Evolutionary conservation across 2,888 invertebrate genomes (phyloP).

Genomic region (Pseudococcus viburni): DNA sequence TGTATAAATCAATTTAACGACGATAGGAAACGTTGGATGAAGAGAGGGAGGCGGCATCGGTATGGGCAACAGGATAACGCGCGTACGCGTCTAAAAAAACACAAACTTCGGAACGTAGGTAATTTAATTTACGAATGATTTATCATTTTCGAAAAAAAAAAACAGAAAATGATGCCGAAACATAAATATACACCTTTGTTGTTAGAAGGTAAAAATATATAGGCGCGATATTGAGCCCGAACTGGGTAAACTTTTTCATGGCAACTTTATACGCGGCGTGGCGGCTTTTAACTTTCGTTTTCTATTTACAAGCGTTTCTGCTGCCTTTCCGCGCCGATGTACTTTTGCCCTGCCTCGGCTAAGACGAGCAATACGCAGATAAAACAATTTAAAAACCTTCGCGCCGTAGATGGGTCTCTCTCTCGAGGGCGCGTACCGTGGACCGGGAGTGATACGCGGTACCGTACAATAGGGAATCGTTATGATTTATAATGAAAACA

Average conservation of each 20-base stretch:
- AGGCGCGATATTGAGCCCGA: slow-evolving; percentile 1
- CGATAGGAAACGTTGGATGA: background rate
- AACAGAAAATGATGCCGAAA: slow-evolving; percentile 28
- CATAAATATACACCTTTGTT: slow-evolving; percentile 26
- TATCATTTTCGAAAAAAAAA: slow-evolving; percentile 30
- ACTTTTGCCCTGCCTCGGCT: too few species aligned
- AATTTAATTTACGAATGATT: slow-evolving; percentile 40
- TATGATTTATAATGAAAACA: slow-evolving; percentile 37
- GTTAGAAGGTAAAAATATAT: slow-evolving; percentile 8
- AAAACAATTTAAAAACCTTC: slow-evolving; percentile 40
- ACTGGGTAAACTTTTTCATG: slow-evolving; percentile 8
- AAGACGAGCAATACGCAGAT: background rate
- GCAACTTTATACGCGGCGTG: too few species aligned
- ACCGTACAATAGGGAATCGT: slow-evolving; percentile 18
- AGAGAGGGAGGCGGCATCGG: background rate
- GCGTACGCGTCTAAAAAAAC: background rate
- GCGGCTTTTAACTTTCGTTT: slow-evolving; percentile 1
- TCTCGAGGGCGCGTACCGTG: background rate
- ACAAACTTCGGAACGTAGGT: slow-evolving; percentile 14
- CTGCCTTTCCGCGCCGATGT: too few species aligned
- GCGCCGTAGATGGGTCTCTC: background rate
- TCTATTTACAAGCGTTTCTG: slow-evolving; percentile 1
- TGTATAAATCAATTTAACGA: slow-evolving; percentile 29
- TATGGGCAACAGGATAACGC: slow-evolving; percentile 3
- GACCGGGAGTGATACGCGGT: background rate